A percentile compares a stretch with the other conserved stretches of the same genome.
These are phyloP conservation scores for Epinotia ramella DNA, from an alignment of 2,888 invertebrate genomes.

Conservation along the genomic window DNA sequence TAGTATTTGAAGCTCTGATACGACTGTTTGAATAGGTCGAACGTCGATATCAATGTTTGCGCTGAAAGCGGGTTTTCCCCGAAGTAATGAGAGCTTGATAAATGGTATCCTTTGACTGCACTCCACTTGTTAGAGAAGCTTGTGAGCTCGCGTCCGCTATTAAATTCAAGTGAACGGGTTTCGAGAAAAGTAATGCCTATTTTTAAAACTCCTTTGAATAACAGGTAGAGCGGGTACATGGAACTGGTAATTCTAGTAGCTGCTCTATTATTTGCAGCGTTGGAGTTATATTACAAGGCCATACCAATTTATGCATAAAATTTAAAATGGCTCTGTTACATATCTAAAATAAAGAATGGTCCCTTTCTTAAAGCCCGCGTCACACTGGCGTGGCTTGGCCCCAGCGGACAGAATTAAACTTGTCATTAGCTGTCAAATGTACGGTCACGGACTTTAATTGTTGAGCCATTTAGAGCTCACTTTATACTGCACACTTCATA, in stretches of 20 bases:
- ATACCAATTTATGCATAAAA: too few species aligned
- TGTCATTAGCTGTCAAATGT: too few species aligned
- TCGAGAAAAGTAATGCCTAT: constrained; percentile 13
- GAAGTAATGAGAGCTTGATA: constrained; percentile 20
- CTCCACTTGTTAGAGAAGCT: constrained; percentile 21
- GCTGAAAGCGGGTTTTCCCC: constrained; percentile 1
- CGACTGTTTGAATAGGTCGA: neutral
- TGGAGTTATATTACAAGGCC: neutral
- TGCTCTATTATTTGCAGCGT: neutral
- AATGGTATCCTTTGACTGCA: constrained; percentile 26
- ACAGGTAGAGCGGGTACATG: neutral
- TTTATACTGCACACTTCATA: too few species aligned
- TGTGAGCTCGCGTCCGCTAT: constrained; percentile 1
- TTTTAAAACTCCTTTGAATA: constrained; percentile 1
- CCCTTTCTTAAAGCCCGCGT: too few species aligned
- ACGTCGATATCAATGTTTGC: constrained; percentile 3
- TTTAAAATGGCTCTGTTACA: too few species aligned
- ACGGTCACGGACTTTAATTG: too few species aligned
- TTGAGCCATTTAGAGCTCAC: too few species aligned
- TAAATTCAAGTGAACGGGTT: constrained; percentile 4
- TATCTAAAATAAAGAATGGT: too few species aligned
- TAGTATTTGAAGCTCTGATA: neutral
- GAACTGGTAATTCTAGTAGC: neutral
- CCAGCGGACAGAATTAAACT: too few species aligned
- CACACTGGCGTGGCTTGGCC: too few species aligned